Percentiles rank a stretch among this genome's conserved stretches.
These are phyloP conservation scores for Temnothorax curvispinosus DNA, from an alignment of 1,140 invertebrate genomes.

Conservation along the genomic window DNA sequence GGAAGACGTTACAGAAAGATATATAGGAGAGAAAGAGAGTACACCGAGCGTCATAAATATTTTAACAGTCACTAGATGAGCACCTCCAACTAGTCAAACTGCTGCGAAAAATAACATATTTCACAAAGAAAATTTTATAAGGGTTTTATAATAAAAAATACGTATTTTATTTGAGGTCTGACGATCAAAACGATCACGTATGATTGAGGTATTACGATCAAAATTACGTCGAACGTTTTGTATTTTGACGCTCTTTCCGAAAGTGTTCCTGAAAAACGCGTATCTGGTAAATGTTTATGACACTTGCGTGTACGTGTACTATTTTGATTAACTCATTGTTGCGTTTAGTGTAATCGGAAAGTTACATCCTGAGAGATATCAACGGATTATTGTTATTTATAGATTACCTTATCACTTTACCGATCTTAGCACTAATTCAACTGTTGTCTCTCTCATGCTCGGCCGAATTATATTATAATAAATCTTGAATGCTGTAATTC, in stretches of 20 bases:
- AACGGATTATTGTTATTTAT: conserved; percentile 26
- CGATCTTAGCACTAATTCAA: conserved; percentile 15
- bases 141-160: conserved; percentile 10
- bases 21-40: conserved; percentile 45
- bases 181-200: background rate
- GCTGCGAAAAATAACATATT: background rate
- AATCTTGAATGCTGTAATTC: conserved; percentile 13
- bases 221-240: background rate
- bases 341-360: conserved; percentile 3
- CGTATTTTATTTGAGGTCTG: conserved; percentile 16
- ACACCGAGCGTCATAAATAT: conserved; percentile 40
- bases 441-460: background rate
- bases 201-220: background rate
- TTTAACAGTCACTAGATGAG: background rate
- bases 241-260: background rate
- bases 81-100: background rate
- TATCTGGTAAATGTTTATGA: conserved; percentile 16
- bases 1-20: conserved; percentile 63
- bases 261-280: background rate
- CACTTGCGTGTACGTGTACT: background rate
- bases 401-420: background rate
- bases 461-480: conserved; percentile 25
- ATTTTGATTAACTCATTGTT: conserved; percentile 43
- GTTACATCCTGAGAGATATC: conserved; percentile 10
- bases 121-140: conserved; percentile 8